Conservation (phyloP, 2,888 invertebrate species). For the Drosophila neutralis region DNA sequence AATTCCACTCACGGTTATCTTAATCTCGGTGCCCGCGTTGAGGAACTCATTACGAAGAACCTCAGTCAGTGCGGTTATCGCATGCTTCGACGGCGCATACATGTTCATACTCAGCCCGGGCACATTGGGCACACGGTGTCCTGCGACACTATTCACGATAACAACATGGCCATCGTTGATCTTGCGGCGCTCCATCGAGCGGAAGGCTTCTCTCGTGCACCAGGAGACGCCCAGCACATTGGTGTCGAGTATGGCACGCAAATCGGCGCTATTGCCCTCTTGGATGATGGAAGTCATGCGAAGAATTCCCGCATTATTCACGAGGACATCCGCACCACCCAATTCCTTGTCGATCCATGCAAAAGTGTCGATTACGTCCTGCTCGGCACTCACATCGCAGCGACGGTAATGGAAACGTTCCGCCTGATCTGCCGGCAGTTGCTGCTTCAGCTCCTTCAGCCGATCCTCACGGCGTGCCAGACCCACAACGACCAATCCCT, state of each 20-base stretch:
- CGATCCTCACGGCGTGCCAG: conserved; percentile 85
- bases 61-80: conserved; percentile 83
- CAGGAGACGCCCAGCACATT: conserved; percentile 85
- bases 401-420: conserved; percentile 82
- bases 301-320: conserved; percentile 86
- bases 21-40: conserved; percentile 66
- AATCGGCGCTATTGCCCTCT: conserved; percentile 61
- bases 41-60: conserved; percentile 83
- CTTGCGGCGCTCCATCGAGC: conserved; percentile 85
- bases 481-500: conserved; percentile 86
- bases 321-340: conserved; percentile 86
- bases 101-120: conserved; percentile 68
- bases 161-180: conserved; percentile 86
- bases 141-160: conserved; percentile 84
- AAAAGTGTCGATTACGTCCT: conserved; percentile 86
- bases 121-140: conserved; percentile 82
- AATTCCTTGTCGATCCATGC: conserved; percentile 85
- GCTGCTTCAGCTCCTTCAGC: conserved; percentile 76
- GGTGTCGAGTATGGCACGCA: conserved; percentile 83
- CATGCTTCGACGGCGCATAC: conserved; percentile 83
- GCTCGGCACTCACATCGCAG: conserved; percentile 86
- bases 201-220: conserved; percentile 85
- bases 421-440: conserved; percentile 58
- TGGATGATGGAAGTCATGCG: conserved; percentile 22
- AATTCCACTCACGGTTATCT: conserved; percentile 72